Percentiles rank a stretch among this genome's conserved stretches.
Evolutionary conservation across 2,797 vertebrate species (phyloP).

Genomic region (Enteromius argenteus): DNA sequence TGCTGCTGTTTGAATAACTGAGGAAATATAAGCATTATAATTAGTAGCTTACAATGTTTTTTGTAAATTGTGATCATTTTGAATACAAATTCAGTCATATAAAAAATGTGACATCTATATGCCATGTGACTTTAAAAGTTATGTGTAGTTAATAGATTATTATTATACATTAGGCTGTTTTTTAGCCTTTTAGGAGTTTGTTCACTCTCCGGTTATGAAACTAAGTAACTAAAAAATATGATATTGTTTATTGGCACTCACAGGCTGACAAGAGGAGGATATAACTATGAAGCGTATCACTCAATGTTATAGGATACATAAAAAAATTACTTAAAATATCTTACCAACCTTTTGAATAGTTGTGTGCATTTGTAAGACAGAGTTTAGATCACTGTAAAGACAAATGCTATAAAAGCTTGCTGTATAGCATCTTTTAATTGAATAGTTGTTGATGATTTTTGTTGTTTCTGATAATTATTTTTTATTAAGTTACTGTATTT

Average conservation of each 20-base stretch:
- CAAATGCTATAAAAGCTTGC: not conserved
- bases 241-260: not conserved
- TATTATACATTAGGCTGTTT: no score
- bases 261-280: not conserved
- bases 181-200: not conserved
- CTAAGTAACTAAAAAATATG: not conserved
- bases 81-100: no score
- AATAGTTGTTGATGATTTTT: not conserved
- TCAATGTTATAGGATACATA: not conserved
- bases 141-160: no score
- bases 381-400: slow-evolving; percentile 16
- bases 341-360: not conserved
- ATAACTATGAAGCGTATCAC: not conserved
- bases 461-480: not conserved
- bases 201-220: not conserved
- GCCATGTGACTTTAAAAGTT: no score
- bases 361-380: not conserved
- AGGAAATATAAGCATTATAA: not conserved
- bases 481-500: not conserved
- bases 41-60: not conserved
- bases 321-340: not conserved
- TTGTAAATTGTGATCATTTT: no score
- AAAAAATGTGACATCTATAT: no score
- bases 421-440: slow-evolving; percentile 1
- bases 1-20: not conserved